These are phyloP conservation scores for Lophura nycthemera DNA, from an alignment of 2,113 vertebrate species.

Conservation along the genomic window DNA sequence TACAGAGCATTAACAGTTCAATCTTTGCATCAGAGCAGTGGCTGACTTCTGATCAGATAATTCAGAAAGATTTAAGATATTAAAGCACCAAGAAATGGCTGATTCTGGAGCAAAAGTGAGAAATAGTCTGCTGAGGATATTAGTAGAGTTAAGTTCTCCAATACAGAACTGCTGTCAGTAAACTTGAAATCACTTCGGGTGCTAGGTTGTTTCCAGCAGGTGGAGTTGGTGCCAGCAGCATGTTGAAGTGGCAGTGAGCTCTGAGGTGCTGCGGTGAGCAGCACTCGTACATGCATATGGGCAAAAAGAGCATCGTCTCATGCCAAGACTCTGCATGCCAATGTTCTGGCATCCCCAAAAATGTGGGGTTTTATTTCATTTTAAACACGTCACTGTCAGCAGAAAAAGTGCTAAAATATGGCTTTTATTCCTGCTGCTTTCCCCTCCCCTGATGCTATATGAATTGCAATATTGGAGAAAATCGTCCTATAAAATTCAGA, in stretches of 20 bases:
- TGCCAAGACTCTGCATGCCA: constrained; percentile 4
- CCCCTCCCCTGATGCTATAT: not conserved
- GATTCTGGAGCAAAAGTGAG: not conserved
- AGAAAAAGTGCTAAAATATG: not conserved
- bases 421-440: not conserved
- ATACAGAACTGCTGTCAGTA: not conserved
- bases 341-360: not conserved
- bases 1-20: not conserved
- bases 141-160: not conserved
- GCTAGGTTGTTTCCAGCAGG: not conserved
- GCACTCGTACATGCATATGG: not conserved
- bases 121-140: not conserved
- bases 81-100: not conserved
- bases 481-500: not conserved
- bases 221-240: constrained; percentile 12
- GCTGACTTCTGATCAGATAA: not conserved
- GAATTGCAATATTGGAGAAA: not conserved
- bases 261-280: not conserved
- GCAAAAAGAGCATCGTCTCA: not conserved
- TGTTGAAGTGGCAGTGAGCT: not conserved
- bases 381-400: not conserved
- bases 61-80: not conserved
- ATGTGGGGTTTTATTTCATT: constrained; percentile 1
- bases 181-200: not conserved
- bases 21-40: not conserved